Conservation (phyloP, 1,140 invertebrate species). For the Ceratoteleas bidentatus region DNA sequence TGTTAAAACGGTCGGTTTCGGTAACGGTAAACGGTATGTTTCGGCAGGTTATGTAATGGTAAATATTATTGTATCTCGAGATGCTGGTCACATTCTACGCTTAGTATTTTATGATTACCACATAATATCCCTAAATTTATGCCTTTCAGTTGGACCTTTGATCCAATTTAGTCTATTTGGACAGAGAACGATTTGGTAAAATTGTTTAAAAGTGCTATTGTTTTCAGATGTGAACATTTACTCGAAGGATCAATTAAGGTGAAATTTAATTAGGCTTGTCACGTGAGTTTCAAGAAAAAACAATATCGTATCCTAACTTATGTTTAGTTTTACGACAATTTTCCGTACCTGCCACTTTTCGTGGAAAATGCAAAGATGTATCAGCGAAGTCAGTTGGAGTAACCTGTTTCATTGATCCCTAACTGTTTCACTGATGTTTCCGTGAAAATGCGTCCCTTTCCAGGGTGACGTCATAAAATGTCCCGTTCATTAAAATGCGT, state of each 20-base stretch:
- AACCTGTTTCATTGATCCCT: conserved; percentile 36
- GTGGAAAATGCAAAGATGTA: conserved; percentile 29
- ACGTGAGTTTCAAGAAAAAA: not conserved
- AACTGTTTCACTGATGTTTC: conserved; percentile 38
- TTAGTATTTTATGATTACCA: too few relatives aligned
- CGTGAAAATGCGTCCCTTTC: conserved; percentile 20
- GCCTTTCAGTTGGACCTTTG: too few relatives aligned
- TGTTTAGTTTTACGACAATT: conserved; percentile 5
- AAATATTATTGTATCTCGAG: conserved; percentile 44
- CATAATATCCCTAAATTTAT: too few relatives aligned
- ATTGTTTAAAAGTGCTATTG: too few relatives aligned
- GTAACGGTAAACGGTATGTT: conserved; percentile 51
- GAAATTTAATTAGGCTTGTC: too few relatives aligned
- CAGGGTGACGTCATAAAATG: conserved; percentile 27
- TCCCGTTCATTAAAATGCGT: conserved; percentile 33
- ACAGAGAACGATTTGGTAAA: too few relatives aligned
- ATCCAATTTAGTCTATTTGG: too few relatives aligned
- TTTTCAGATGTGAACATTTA: too few relatives aligned
- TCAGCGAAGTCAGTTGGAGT: not conserved
- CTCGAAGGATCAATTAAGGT: too few relatives aligned
- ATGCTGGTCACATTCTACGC: conserved; percentile 4
- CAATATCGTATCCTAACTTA: conserved; percentile 23
- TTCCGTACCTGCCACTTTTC: conserved; percentile 8
- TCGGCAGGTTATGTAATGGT: conserved; percentile 41
- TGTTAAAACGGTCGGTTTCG: conserved; percentile 36